Evolutionary conservation across 2,113 vertebrate genomes (phyloP).

Genomic region (Serilophus lunatus): DNA sequence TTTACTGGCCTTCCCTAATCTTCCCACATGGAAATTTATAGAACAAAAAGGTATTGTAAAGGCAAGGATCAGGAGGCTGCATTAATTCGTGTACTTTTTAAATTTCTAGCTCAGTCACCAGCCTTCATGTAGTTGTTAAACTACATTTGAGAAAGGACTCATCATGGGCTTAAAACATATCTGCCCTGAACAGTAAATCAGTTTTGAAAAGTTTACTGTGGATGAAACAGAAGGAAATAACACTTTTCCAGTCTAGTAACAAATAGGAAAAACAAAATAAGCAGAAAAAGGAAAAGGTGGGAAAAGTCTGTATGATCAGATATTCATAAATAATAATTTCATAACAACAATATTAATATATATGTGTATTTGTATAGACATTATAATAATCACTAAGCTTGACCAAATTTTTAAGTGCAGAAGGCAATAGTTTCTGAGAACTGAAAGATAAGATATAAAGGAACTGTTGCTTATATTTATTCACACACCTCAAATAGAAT

Average conservation of each 20-base stretch:
- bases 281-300: neutral
- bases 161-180: neutral
- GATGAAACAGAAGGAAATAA: neutral
- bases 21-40: constrained; percentile 39
- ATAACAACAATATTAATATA: neutral
- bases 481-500: neutral
- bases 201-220: neutral
- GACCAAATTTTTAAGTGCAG: neutral
- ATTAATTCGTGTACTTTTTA: neutral
- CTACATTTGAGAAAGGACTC: neutral
- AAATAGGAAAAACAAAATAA: neutral
- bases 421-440: neutral
- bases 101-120: neutral
- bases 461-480: neutral
- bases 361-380: neutral
- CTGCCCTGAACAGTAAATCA: neutral
- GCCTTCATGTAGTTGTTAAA: neutral
- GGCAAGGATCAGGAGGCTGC: constrained; percentile 40
- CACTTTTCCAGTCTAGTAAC: neutral
- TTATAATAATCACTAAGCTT: neutral
- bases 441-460: neutral
- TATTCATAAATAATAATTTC: neutral
- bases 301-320: neutral
- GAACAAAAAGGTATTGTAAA: constrained; percentile 57
- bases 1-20: constrained; percentile 36